These are phyloP conservation scores for Brachypodius melanocephalos DNA, from an alignment of 2,113 vertebrate species.

Conservation along the genomic window DNA sequence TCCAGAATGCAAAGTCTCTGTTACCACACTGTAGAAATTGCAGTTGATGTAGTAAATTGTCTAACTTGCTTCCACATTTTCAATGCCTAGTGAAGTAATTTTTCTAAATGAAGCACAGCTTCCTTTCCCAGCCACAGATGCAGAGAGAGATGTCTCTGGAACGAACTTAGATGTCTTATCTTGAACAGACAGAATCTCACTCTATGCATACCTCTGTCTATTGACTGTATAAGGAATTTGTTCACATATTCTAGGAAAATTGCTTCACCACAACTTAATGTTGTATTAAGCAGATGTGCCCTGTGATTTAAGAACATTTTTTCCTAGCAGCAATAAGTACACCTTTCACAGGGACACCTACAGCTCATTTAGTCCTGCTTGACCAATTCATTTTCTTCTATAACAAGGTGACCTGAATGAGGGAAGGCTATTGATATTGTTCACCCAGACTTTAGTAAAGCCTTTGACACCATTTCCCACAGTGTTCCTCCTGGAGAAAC, in stretches of 20 bases:
- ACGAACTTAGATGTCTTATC: not conserved
- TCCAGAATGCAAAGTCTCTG: not conserved
- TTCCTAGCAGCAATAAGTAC: not conserved
- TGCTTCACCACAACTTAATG: constrained; percentile 4
- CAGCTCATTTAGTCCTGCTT: not conserved
- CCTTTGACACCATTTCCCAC: not conserved
- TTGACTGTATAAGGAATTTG: constrained; percentile 40
- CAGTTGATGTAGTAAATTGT: not conserved
- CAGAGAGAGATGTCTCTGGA: not conserved
- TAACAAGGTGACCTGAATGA: not conserved
- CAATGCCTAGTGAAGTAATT: not conserved
- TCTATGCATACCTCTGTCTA: not conserved
- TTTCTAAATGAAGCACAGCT: not conserved
- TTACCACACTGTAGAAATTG: not conserved
- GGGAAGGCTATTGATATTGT: not conserved
- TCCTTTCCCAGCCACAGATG: not conserved
- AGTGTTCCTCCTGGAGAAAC: not conserved
- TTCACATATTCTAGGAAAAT: not conserved
- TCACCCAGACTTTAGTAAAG: not conserved
- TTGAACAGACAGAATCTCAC: not conserved
- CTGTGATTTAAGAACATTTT: not conserved
- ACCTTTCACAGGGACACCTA: not conserved
- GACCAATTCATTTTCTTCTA: not conserved
- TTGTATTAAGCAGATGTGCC: not conserved
- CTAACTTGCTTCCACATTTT: not conserved